Evolutionary conservation across 2,888 invertebrate genomes (phyloP).

Genomic region (Chymomyza fuscimana): DNA sequence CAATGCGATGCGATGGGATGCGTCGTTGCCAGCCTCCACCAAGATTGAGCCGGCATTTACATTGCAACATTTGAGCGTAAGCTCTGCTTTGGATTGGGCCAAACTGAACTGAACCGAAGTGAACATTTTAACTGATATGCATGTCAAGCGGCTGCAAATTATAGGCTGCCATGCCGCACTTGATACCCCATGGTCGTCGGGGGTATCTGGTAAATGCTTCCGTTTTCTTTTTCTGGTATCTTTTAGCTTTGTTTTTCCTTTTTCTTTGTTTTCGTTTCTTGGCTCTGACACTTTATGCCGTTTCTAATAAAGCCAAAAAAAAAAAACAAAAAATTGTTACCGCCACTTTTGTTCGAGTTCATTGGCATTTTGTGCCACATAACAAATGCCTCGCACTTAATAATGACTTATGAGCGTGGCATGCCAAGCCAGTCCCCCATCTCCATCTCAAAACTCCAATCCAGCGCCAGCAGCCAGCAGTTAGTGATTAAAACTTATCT

Average conservation of each 20-base stretch:
- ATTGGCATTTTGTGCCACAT: constrained; percentile 70
- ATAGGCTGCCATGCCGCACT: constrained; percentile 44
- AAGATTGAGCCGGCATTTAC: not conserved
- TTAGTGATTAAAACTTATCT: not conserved
- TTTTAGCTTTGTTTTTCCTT: not conserved
- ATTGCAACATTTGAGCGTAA: not conserved
- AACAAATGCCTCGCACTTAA: constrained; percentile 57
- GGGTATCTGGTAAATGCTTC: constrained; percentile 28
- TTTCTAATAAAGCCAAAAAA: constrained; percentile 21
- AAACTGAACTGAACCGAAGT: not conserved
- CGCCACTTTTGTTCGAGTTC: constrained; percentile 39
- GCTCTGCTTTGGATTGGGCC: not conserved
- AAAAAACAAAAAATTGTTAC: constrained; percentile 7
- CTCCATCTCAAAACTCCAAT: not conserved
- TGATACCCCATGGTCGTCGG: constrained; percentile 63
- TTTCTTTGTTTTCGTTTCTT: not conserved
- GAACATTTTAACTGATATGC: constrained; percentile 53
- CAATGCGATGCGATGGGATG: not conserved
- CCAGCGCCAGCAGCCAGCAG: constrained; percentile 1
- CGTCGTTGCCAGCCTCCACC: not conserved
- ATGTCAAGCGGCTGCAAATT: constrained; percentile 69
- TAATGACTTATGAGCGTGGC: constrained; percentile 59
- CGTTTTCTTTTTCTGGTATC: constrained; percentile 39
- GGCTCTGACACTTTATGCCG: not conserved
- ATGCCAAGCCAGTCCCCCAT: constrained; percentile 33